Base-by-base conservation (phyloP, 2,888 invertebrate genomes). In the Labia minor region DNA sequence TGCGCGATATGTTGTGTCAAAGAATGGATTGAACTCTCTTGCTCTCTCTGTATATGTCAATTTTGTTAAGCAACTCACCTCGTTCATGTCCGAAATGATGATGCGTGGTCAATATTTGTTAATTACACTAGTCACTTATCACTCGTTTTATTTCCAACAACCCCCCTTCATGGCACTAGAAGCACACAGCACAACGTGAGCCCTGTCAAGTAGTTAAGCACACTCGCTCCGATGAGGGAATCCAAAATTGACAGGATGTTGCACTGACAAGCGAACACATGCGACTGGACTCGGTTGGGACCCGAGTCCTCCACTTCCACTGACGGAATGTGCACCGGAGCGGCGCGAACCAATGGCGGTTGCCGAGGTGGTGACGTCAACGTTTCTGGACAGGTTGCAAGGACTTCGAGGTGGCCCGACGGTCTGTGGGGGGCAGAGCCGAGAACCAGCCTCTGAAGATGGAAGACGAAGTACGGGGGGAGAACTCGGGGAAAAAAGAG, bases 41-140 rank as follows among this genome's bases (percentile, higher is more conserved):
- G n/a, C n/a, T n/a, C n/a, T n/a, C n/a, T n/a, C n/a, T n/a, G n/a
- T n/a, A n/a, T n/a, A n/a, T n/a, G n/a, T n/a, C n/a, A n/a, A n/a
- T n/a, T n/a, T n/a, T n/a, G n/a, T n/a, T n/a, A n/a, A n/a, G 8
- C 2, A 49, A 49, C 49, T 49, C n/a, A 49, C 49, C 49, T 49
- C 49, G 16, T 14, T 49, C 49, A 49, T 49, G 49, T 49, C 49
- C 49, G 49, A 8, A 49, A 8, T 14, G 49, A 10, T 49, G 49
- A 10, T 49, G 14, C 16, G 16, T 8, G 2, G 14, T 49, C n/a
- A 49, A 49, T n/a, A 14, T n/a, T 49, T 49, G 49, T 14, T 49
- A 49, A 49, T 49, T 49, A 49, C 49, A 49, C 49, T 49, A 49
- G 14, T 49, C 49, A 49, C 49, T 49, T n/a, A n/a, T 49, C 49